Percentiles rank a stretch among this genome's conserved stretches.
phyloP scores from a whole-genome alignment of 2,888 invertebrate genomes.

The Lasius platythorax region DNA sequence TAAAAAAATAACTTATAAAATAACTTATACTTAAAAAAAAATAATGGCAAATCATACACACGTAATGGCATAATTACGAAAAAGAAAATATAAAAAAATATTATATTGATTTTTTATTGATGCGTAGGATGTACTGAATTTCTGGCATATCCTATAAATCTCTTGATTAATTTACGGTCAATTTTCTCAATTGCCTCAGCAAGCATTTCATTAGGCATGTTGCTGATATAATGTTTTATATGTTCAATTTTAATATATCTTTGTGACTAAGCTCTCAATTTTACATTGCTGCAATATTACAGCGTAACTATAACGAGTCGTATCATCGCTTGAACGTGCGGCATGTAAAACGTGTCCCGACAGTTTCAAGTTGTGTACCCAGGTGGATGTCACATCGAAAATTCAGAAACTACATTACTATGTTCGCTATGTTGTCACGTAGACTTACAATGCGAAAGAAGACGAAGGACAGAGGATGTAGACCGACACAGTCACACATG shows the following conservation, averaged over 20 bases:
- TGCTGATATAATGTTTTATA: not conserved
- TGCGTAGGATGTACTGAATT: not conserved
- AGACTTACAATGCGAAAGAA: constrained; percentile 14
- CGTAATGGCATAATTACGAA: not conserved
- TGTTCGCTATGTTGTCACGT: not conserved
- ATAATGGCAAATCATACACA: not conserved
- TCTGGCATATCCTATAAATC: not conserved
- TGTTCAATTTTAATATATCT: not conserved
- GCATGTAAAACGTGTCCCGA: not conserved
- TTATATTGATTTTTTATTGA: not conserved
- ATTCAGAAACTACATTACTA: constrained; percentile 32
- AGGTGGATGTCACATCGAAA: constrained; percentile 19
- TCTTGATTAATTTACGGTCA: not conserved
- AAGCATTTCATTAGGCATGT: not conserved
- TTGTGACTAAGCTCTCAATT: not conserved
- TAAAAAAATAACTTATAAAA: too few relatives aligned
- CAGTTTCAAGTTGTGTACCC: constrained; percentile 13
- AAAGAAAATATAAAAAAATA: not conserved
- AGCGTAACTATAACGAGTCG: not conserved
- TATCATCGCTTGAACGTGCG: not conserved
- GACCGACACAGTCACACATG: not conserved
- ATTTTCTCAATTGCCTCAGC: not conserved
- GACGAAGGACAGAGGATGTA: not conserved
- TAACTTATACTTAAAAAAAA: not conserved
- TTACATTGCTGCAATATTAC: not conserved